Conservation (phyloP, 2,113 vertebrate genomes). For the Cyprinodon tularosa region DNA sequence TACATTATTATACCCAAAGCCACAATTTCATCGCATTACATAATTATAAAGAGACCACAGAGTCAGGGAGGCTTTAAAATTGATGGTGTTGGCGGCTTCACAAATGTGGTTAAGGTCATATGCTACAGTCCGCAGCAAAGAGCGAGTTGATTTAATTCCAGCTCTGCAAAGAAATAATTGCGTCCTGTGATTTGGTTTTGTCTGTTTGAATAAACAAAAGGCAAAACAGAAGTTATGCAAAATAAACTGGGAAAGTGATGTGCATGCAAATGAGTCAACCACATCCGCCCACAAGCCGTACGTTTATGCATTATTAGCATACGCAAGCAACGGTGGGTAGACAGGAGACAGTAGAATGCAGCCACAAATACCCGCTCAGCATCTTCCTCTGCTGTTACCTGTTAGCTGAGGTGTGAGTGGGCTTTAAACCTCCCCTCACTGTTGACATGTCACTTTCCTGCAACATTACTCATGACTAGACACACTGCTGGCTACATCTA, state of each 20-base stretch:
- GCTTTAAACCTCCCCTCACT: conserved; percentile 20
- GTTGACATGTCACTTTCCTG: conserved; percentile 54
- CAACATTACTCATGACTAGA: conserved; percentile 43
- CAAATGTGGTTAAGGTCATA: conserved; percentile 56
- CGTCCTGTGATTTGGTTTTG: conserved; percentile 20
- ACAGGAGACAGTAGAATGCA: conserved; percentile 28
- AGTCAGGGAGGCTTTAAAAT: conserved; percentile 50
- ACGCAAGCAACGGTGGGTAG: conserved; percentile 36
- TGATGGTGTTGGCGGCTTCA: conserved; percentile 49
- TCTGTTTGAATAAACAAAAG: conserved; percentile 34
- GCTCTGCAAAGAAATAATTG: conserved; percentile 38
- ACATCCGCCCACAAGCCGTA: conserved; percentile 52
- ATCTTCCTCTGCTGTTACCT: conserved; percentile 20
- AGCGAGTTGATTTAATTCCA: conserved; percentile 38
- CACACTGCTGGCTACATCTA: conserved; percentile 24
- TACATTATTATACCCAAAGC: conserved; percentile 63
- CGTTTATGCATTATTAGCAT: conserved; percentile 60
- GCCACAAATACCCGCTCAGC: not conserved
- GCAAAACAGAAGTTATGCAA: conserved; percentile 43
- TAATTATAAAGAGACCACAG: conserved; percentile 64
- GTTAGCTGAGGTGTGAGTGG: conserved; percentile 20
- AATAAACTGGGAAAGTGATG: conserved; percentile 40
- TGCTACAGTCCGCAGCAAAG: conserved; percentile 30
- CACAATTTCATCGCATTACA: conserved; percentile 60
- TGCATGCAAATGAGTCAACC: conserved; percentile 49